phyloP scores from a whole-genome alignment of 37 sponge, comb jelly and placozoan genomes.

The Amphimedon queenslandica region DNA sequence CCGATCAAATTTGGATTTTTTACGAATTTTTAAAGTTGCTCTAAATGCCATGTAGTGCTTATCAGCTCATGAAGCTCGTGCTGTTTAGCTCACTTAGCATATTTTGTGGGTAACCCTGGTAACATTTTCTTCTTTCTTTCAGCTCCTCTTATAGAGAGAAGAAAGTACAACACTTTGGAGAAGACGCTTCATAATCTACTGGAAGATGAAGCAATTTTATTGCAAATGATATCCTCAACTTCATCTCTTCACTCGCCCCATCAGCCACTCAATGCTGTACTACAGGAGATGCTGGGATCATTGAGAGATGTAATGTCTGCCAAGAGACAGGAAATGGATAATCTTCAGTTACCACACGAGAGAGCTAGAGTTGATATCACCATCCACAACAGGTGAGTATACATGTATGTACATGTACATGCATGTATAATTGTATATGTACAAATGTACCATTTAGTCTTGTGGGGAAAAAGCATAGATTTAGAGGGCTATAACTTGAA shows the following conservation, averaged over 20 bases:
- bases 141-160: slow-evolving; percentile 32
- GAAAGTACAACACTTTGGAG: slow-evolving; percentile 41
- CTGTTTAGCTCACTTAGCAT: too few relatives aligned
- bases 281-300: slow-evolving; percentile 33
- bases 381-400: slow-evolving; percentile 16
- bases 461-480: too few relatives aligned
- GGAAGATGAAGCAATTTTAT: slow-evolving; percentile 46
- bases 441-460: too few relatives aligned
- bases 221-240: slow-evolving; percentile 37
- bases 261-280: slow-evolving; percentile 33
- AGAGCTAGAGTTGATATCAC: slow-evolving; percentile 40
- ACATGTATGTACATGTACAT: not conserved
- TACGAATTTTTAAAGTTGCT: too few relatives aligned
- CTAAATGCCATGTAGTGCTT: too few relatives aligned
- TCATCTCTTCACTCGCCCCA: slow-evolving; percentile 29
- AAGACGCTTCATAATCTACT: slow-evolving; percentile 45
- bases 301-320: slow-evolving; percentile 18
- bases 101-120: too few relatives aligned
- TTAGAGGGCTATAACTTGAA: too few relatives aligned
- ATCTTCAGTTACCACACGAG: slow-evolving; percentile 40
- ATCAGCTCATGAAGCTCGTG: too few relatives aligned
- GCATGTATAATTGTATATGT: not conserved
- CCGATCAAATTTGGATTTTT: too few relatives aligned
- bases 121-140: too few relatives aligned
- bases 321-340: slow-evolving; percentile 49